phyloP scores from a whole-genome alignment of 2,113 vertebrate genomes.

The Rhinolophus ferrumequinum region DNA sequence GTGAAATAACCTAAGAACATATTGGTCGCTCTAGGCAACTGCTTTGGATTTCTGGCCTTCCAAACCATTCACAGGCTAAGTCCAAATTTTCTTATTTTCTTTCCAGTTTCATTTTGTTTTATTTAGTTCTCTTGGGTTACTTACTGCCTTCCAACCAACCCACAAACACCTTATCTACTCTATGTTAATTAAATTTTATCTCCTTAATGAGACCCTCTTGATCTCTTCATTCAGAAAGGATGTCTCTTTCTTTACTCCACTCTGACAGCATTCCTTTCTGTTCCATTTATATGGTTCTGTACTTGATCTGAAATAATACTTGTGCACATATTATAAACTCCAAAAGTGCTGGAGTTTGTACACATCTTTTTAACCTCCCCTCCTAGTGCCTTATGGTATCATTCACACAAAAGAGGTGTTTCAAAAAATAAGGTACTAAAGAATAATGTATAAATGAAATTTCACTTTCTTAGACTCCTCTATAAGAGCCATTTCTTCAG shows the following conservation, averaged over 20 bases:
- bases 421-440: not conserved
- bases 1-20: not conserved
- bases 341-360: not conserved
- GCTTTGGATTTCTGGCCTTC: not conserved
- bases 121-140: not conserved
- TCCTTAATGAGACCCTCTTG: not conserved
- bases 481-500: not conserved
- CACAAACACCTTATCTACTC: rapidly evolving
- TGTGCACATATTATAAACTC: not conserved
- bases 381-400: too few relatives aligned
- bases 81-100: not conserved
- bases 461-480: not conserved
- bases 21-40: not conserved
- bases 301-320: not conserved
- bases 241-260: not conserved
- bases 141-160: not conserved
- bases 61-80: not conserved
- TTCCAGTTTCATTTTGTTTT: not conserved
- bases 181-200: not conserved
- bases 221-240: not conserved
- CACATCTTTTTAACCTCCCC: not conserved
- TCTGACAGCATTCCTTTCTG: not conserved
- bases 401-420: not conserved
- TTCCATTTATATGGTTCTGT: not conserved
- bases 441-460: not conserved